Base-by-base conservation (phyloP, 2,888 invertebrate genomes). In the Tachystola acroxantha region DNA sequence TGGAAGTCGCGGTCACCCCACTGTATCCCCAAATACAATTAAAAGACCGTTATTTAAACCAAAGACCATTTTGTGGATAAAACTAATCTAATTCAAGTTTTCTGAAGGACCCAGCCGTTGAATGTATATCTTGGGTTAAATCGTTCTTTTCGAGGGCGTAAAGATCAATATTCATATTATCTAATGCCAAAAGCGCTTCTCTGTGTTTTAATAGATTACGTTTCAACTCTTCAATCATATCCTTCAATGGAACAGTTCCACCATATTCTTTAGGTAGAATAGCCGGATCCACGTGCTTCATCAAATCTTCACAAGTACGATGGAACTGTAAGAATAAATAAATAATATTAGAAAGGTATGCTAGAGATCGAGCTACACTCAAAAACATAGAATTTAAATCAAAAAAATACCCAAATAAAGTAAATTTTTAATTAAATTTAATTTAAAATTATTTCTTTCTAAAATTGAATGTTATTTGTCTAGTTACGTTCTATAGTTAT, bases 241-340 rank as follows among this genome's bases (percentile, higher is more conserved):
- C 93, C 16, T 88, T 87, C 34, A 95, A 76, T 10, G 96, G 94
- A 11, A 94, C 89, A 11, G 91, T 91, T n/a, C 96, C 96, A 6
- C 96, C 96, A 62, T 96, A 96, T 74, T 96, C 96, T 69, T 93
- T 92, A 0, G 96, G 96, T 45, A 96, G 74, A 55, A 96, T 93
- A 41, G 91, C 89, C 13, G 91, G 89, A 64, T 94, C 91, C 5
- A 96, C 88, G 51, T 91, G 89, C 27, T 91, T 88, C 46, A 90
- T 90, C 22, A 96, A 75, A n/a, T 94, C 93, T 5, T 93, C 92
- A 13, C 93, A 67, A 16, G 88, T 90, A 58, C 93, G 92, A 67
- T 95, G 94, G 42, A 95, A 90, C 93, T 93, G 77, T 16, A 74
- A 76, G 50, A 40, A 32, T 27, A 26, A 27, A 13, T 38, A 39